These are phyloP conservation scores for Lordiphosa clarofinis DNA, from an alignment of 1,140 invertebrate genomes.

Conservation along the genomic window DNA sequence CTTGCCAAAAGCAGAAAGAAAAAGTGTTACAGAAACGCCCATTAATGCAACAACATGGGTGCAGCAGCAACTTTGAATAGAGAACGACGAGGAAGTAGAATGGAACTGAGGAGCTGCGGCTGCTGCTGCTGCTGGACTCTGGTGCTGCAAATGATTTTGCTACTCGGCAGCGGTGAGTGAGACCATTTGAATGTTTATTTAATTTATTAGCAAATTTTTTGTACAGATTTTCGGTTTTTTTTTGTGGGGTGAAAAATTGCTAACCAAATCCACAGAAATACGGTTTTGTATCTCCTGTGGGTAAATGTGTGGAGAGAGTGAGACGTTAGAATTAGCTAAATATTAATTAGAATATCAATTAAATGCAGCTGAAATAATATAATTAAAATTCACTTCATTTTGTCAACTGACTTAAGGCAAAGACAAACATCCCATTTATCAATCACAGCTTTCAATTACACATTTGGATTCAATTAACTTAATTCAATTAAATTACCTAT, in stretches of 20 bases:
- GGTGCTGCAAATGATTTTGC: slow-evolving; percentile 2
- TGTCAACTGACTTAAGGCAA: too few relatives aligned
- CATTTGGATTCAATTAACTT: slow-evolving; percentile 40
- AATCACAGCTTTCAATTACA: slow-evolving; percentile 1
- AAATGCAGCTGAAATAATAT: slow-evolving; percentile 57
- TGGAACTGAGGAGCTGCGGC: too few relatives aligned
- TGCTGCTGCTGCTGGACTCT: background rate
- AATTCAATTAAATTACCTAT: slow-evolving; percentile 24
- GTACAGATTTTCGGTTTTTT: slow-evolving; percentile 10
- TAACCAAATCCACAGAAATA: too few relatives aligned
- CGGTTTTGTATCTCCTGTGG: too few relatives aligned
- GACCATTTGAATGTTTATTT: slow-evolving; percentile 45
- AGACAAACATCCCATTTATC: slow-evolving; percentile 10
- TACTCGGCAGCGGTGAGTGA: slow-evolving; percentile 13
- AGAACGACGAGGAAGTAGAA: slow-evolving; percentile 3
- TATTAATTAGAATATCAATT: slow-evolving; percentile 69
- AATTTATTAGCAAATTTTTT: slow-evolving; percentile 45
- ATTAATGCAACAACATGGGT: slow-evolving; percentile 45
- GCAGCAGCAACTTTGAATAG: slow-evolving; percentile 35
- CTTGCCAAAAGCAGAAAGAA: slow-evolving; percentile 6
- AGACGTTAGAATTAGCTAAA: slow-evolving; percentile 20
- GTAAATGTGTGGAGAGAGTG: too few relatives aligned
- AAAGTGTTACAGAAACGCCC: slow-evolving; percentile 2
- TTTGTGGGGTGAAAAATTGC: background rate
- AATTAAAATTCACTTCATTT: slow-evolving; percentile 53